Base-by-base conservation (phyloP, 2,797 vertebrate genomes). In the Vultur gryphus region DNA sequence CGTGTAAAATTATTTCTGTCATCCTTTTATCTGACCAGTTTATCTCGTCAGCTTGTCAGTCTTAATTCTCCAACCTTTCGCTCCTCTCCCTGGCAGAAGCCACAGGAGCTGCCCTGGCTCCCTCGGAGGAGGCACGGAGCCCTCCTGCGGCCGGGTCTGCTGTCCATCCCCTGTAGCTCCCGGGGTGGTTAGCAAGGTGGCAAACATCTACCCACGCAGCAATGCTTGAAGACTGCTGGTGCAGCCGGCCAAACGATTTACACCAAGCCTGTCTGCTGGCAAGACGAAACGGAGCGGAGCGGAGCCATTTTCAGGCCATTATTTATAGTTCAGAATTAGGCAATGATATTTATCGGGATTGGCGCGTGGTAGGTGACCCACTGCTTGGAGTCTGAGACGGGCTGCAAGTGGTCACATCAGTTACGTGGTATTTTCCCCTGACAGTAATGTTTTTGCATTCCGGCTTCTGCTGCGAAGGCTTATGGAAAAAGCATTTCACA, bases 1-100 rank as follows among this genome's bases (percentile, higher is more conserved):
- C n/a, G 55, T 96, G 95, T 94, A 97, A 96, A 97, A 97, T 97
- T 96, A 97, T 96, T 96, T 92, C 96, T 96, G 97, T 96, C 96
- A 97, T 93, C 90, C 96, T 95, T 96, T 97, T 96, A 95, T 96
- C 96, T 96, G 97, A 95, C 95, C 94, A 91, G 95, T 97, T 97
- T 97, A 97, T 97, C 95, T 96, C 89, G 18, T 94, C 96, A 97
- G 84, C 95, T 96, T 97, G 97, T 97, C 97, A 96, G 66, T 90
- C 96, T 95, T 92, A 79, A 95, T 96, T 97, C 93, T 7, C 11
- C 84, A 87, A 23, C 81, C 83, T 39, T 75, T 88, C 88, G 80
- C 72, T 92, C 90, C 62, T 24, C 73, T 86, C 44, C 33, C 5
- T 0, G 0, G 35, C 20, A 43, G 65, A 19, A 88, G 76, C 65